phyloP scores from a whole-genome alignment of 2,888 invertebrate genomes.

The Trichacis sp. region DNA sequence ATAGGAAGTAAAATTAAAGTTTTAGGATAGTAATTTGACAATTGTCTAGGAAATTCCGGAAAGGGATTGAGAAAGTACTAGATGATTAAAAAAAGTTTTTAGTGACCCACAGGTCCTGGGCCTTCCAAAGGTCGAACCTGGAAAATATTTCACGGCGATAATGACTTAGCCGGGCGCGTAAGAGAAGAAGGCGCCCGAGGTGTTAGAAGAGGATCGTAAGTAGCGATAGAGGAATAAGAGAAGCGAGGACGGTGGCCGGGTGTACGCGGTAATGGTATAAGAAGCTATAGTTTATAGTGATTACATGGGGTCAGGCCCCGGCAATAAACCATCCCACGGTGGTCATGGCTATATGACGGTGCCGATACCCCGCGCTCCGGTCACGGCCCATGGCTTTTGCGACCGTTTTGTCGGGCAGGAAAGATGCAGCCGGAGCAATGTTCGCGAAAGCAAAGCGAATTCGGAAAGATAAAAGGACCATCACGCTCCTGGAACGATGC shows the following conservation, averaged over 20 bases:
- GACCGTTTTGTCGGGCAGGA: slow-evolving; percentile 42
- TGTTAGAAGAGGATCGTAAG: slow-evolving; percentile 1
- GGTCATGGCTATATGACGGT: slow-evolving; percentile 58
- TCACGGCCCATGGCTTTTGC: slow-evolving; percentile 45
- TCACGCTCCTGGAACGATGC: slow-evolving; percentile 35
- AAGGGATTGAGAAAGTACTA: too few relatives aligned
- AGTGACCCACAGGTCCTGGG: background rate
- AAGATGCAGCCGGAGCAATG: slow-evolving; percentile 51
- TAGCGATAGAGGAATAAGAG: slow-evolving; percentile 23
- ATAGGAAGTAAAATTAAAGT: too few relatives aligned
- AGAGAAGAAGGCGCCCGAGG: slow-evolving; percentile 19
- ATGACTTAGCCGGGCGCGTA: slow-evolving; percentile 37
- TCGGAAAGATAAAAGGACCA: slow-evolving; percentile 61
- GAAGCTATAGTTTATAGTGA: slow-evolving; percentile 68
- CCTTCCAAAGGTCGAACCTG: background rate
- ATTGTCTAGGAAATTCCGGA: too few relatives aligned
- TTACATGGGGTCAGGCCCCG: slow-evolving; percentile 68
- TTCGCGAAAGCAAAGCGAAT: slow-evolving; percentile 62
- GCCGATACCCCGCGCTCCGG: slow-evolving; percentile 35
- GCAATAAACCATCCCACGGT: slow-evolving; percentile 67
- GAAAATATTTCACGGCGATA: slow-evolving; percentile 12
- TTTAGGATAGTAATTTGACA: too few relatives aligned
- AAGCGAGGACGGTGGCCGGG: slow-evolving; percentile 45
- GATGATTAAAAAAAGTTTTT: too few relatives aligned
- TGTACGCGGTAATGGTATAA: slow-evolving; percentile 60